Evolutionary conservation across 2,113 vertebrate species (phyloP), one percentile per base, ranked within the genome.

Genomic region (Speoplatyrhinus poulsoni): DNA sequence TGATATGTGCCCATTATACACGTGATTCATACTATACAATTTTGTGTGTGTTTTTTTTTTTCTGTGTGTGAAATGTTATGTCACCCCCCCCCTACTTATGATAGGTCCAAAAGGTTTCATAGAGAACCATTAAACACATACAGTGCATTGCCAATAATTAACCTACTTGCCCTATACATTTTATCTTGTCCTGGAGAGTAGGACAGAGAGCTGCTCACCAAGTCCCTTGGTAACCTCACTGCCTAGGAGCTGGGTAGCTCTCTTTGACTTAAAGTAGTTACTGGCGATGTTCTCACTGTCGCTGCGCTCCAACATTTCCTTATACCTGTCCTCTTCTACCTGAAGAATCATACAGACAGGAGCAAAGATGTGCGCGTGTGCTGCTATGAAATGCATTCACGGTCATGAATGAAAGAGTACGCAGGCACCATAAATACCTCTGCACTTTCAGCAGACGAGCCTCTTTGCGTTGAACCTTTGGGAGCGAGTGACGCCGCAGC

Each of bases 321-420:
- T 95, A 73, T 93, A 96, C 48, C 89, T 79, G 72, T 96, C 94
- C 79, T 95, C 94, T 17, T 95, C 93, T 46, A 93, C 91, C 89
- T 91, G 83, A 66, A 50, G 83, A 66, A 50, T 4, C 58, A 65
- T 16, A 56, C 12, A 60, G 3, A 66, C 12, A 65, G 53, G 2
- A 0, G 17, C 53, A 13, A 41, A 17, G 0, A 55, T 33, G 17
- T 56, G 3, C 61, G 2, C 61, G 1, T 6, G 32, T 62, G 56
- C 12, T 26, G n/a, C 16, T 13, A 57, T n/a, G 54, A 36, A 36
- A 12, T 36, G 41, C 15, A 7, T 4, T 19, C 3, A 46, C 36
- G 33, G 15, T 5, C n/a, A 48, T 56, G 68, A 69, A 94, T 26
- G 26, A 3, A 46, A 50, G 33, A 4, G 53, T 15, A 46, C n/a